A percentile compares a stretch with the other conserved stretches of the same genome.
Conservation (phyloP, 2,888 invertebrate species). For the Xylota sylvarum region DNA sequence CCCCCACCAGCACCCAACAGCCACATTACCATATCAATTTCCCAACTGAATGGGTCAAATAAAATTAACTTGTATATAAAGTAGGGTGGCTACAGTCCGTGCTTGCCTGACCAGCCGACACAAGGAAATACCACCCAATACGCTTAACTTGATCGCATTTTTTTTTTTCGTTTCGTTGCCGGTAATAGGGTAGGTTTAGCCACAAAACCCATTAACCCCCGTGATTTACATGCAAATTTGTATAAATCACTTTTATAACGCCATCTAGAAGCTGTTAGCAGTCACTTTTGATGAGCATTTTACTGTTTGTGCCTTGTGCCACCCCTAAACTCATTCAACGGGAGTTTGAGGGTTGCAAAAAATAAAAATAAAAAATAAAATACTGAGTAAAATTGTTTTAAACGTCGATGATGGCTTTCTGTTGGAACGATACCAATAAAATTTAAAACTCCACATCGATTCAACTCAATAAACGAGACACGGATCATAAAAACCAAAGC, state of each 20-base stretch:
- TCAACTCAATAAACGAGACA: slow-evolving; percentile 59
- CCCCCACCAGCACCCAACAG: background rate
- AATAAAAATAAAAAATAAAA: background rate
- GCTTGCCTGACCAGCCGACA: slow-evolving; percentile 23
- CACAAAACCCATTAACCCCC: slow-evolving; percentile 7
- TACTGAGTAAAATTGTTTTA: slow-evolving; percentile 41
- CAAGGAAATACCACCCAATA: slow-evolving; percentile 17
- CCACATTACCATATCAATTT: slow-evolving; percentile 42
- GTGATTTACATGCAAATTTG: slow-evolving; percentile 43
- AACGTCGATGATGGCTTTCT: background rate
- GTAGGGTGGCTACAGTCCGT: background rate
- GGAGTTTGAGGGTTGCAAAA: background rate
- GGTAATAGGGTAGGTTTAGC: slow-evolving; percentile 15
- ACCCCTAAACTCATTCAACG: slow-evolving; percentile 17
- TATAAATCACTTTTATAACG: slow-evolving; percentile 24
- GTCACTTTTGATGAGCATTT: slow-evolving; percentile 31
- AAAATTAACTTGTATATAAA: slow-evolving; percentile 20
- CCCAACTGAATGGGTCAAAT: slow-evolving; percentile 15
- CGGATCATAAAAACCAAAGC: slow-evolving; percentile 39
- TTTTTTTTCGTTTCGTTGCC: background rate
- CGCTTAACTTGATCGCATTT: background rate
- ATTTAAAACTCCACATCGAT: slow-evolving; percentile 38
- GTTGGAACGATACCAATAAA: slow-evolving; percentile 55
- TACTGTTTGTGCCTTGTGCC: slow-evolving; percentile 8
- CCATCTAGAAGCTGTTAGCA: slow-evolving; percentile 12